phyloP scores from a whole-genome alignment of 2,797 vertebrate genomes.

The Lycodopsis pacificus region DNA sequence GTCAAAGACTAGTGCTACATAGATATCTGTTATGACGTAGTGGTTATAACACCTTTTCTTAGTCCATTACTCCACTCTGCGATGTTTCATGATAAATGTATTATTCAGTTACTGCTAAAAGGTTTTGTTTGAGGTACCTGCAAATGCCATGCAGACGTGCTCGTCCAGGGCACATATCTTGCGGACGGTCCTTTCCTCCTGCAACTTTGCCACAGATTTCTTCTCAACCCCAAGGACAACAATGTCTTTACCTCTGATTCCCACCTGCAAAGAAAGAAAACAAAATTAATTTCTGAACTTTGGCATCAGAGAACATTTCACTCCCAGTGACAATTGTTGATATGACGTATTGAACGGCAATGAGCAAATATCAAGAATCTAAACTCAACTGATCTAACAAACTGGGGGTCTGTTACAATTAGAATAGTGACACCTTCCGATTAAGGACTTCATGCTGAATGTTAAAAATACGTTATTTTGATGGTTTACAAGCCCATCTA shows the following conservation, averaged over 20 bases:
- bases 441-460: not conserved
- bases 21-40: not conserved
- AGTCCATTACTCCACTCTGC: not conserved
- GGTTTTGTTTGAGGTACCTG: constrained; percentile 72
- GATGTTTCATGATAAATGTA: not conserved
- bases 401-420: not conserved
- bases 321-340: not conserved
- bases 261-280: constrained; percentile 74
- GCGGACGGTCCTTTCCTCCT: constrained; percentile 89
- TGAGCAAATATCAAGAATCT: not conserved
- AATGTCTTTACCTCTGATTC: constrained; percentile 89
- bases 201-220: constrained; percentile 88
- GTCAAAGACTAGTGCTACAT: not conserved
- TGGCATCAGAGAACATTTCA: not conserved
- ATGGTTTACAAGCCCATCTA: not conserved
- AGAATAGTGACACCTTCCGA: not conserved
- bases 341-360: not conserved
- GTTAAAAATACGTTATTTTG: not conserved
- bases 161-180: constrained; percentile 89
- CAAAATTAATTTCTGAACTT: not conserved
- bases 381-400: not conserved
- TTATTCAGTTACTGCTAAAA: not conserved
- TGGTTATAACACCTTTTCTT: not conserved
- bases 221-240: constrained; percentile 89
- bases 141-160: constrained; percentile 90